Percentiles rank a stretch among this genome's conserved stretches.
phyloP scores from a whole-genome alignment of 2,113 vertebrate genomes.

The Bettongia penicillata region DNA sequence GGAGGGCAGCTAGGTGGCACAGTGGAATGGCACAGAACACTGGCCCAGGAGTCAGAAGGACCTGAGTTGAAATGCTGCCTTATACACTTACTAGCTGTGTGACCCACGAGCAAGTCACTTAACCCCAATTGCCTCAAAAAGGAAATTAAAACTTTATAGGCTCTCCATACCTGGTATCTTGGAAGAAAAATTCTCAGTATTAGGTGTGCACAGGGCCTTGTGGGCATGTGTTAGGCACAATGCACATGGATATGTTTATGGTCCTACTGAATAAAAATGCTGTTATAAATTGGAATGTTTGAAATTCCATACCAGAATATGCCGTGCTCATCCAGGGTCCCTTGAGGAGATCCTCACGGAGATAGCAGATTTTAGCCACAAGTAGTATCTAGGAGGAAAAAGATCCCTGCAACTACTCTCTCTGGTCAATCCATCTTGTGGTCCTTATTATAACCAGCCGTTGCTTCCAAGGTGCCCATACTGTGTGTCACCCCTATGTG shows the following conservation, averaged over 20 bases:
- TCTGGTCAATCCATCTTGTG: background rate
- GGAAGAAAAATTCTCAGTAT: background rate
- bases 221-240: background rate
- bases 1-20: background rate
- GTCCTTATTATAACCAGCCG: background rate
- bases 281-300: background rate
- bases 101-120: background rate
- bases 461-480: background rate
- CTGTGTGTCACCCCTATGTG: background rate
- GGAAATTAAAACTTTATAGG: background rate
- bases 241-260: background rate
- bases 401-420: background rate
- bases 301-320: background rate
- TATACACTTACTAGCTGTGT: background rate
- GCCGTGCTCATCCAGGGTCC: background rate
- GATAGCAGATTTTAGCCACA: background rate
- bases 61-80: background rate
- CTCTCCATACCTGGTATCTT: background rate
- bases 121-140: background rate
- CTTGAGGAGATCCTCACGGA: background rate
- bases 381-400: background rate
- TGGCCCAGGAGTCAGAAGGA: background rate
- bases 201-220: background rate
- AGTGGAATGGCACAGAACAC: background rate
- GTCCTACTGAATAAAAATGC: background rate